Evolutionary conservation across 2,888 invertebrate species (phyloP).

Genomic region (Tetanocera ferruginea): DNA sequence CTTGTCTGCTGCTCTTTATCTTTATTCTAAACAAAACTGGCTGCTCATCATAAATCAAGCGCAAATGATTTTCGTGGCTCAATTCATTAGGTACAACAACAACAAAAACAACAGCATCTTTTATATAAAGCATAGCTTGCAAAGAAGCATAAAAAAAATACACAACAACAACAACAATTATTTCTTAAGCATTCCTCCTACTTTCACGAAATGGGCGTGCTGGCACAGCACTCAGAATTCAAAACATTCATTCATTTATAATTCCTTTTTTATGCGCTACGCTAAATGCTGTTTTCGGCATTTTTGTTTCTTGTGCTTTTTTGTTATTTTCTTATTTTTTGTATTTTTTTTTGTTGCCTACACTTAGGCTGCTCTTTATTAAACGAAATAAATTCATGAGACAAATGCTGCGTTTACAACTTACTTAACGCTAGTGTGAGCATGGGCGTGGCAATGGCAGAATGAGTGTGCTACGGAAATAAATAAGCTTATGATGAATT

Average conservation of each 20-base stretch:
- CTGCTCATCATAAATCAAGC: constrained; percentile 14
- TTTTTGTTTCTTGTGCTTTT: background rate
- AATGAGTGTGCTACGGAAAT: background rate
- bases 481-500: constrained; percentile 10
- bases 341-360: constrained; percentile 5
- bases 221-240: background rate
- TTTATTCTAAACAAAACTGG: background rate
- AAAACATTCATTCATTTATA: too few relatives aligned
- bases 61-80: constrained; percentile 28
- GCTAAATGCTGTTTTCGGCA: too few relatives aligned
- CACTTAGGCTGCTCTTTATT: constrained; percentile 9
- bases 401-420: constrained; percentile 18
- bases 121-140: constrained; percentile 7
- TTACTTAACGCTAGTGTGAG: background rate
- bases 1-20: background rate
- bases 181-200: background rate
- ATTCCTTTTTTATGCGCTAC: too few relatives aligned
- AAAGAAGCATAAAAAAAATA: background rate
- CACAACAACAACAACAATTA: background rate
- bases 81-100: constrained; percentile 33
- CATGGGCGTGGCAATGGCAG: constrained; percentile 4
- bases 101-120: constrained; percentile 24
- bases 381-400: constrained; percentile 17
- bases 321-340: too few relatives aligned
- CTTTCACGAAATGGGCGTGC: background rate